These are phyloP conservation scores for Sebastes itinus DNA, from an alignment of 2,797 vertebrate genomes.

Conservation along the genomic window DNA sequence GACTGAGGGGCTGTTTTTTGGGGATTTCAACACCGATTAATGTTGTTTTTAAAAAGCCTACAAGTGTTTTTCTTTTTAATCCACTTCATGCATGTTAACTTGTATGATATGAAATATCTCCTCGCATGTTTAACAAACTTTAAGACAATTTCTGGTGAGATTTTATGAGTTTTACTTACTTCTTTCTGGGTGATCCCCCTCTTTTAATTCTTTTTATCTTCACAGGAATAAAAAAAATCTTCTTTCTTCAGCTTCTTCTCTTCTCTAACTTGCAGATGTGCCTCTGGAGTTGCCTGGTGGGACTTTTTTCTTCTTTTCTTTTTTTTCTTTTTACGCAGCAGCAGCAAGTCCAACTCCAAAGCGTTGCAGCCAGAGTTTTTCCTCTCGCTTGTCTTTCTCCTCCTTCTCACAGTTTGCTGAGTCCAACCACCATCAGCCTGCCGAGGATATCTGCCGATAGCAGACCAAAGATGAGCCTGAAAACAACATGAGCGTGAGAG, in stretches of 20 bases:
- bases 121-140: slow-evolving; percentile 56
- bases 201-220: slow-evolving; percentile 37
- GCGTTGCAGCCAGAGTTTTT: slow-evolving; percentile 76
- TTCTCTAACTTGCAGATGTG: slow-evolving; percentile 74
- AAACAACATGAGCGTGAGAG: slow-evolving; percentile 61
- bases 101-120: slow-evolving; percentile 40
- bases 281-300: slow-evolving; percentile 67
- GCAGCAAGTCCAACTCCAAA: slow-evolving; percentile 76
- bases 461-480: slow-evolving; percentile 63
- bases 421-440: slow-evolving; percentile 62
- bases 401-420: slow-evolving; percentile 72
- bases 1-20: not conserved
- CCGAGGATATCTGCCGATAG: slow-evolving; percentile 63
- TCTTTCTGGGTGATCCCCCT: slow-evolving; percentile 53
- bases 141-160: rapidly evolving
- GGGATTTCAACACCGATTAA: not conserved
- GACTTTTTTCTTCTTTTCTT: slow-evolving; percentile 39
- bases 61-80: not conserved
- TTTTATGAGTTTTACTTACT: slow-evolving; percentile 68
- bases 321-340: slow-evolving; percentile 61
- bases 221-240: slow-evolving; percentile 22
- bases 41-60: not conserved
- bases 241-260: slow-evolving; percentile 51
- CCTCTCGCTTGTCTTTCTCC: slow-evolving; percentile 68
- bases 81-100: slow-evolving; percentile 24